Evolutionary conservation across 1,140 invertebrate species (phyloP).

Genomic region (Drosophila tani): DNA sequence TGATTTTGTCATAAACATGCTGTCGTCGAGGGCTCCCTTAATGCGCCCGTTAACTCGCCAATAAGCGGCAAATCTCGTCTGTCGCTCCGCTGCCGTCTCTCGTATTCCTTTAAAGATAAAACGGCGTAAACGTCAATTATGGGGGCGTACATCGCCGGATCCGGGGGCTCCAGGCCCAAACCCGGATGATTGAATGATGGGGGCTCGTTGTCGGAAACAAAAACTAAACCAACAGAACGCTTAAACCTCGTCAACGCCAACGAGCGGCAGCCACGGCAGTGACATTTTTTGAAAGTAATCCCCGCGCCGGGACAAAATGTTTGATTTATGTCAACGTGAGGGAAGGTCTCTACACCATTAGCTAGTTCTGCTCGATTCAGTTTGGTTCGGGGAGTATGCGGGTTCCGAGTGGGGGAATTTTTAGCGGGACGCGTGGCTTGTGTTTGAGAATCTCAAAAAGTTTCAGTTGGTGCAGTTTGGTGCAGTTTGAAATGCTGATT

Average conservation of each 20-base stretch:
- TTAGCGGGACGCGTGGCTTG: background rate
- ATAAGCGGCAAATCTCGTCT: slow-evolving; percentile 62
- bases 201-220: slow-evolving; percentile 47
- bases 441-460: background rate
- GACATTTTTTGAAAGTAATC: slow-evolving; percentile 71
- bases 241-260: slow-evolving; percentile 62
- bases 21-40: slow-evolving; percentile 6
- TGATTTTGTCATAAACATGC: slow-evolving; percentile 34
- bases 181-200: slow-evolving; percentile 68
- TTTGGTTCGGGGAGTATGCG: slow-evolving; percentile 11
- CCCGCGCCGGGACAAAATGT: slow-evolving; percentile 51
- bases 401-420: slow-evolving; percentile 2
- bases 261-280: slow-evolving; percentile 25
- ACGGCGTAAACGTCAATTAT: slow-evolving; percentile 71
- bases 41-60: slow-evolving; percentile 53
- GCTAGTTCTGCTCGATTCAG: background rate
- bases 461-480: slow-evolving; percentile 1
- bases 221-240: slow-evolving; percentile 57
- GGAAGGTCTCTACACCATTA: slow-evolving; percentile 22
- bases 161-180: background rate
- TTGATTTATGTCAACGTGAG: slow-evolving; percentile 75
- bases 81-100: slow-evolving; percentile 18
- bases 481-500: slow-evolving; percentile 3
- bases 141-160: slow-evolving; percentile 25
- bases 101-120: slow-evolving; percentile 59